Conservation (phyloP, 2,797 vertebrate genomes). For the Discoglossus pictus region DNA sequence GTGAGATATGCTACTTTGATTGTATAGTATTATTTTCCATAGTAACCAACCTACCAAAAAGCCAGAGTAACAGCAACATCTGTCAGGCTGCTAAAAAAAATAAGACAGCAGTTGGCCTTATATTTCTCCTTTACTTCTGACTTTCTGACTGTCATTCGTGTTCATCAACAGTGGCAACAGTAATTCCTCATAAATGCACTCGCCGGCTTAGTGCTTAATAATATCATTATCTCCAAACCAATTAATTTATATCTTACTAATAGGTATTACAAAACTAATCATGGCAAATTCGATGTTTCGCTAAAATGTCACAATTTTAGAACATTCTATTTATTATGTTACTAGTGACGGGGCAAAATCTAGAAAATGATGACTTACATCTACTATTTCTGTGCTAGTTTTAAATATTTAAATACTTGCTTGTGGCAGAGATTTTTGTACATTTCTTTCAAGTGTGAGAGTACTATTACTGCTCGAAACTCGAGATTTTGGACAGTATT, state of each 20-base stretch:
- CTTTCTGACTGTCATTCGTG: conserved; percentile 40
- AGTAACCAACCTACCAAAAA: conserved; percentile 42
- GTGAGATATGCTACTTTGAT: conserved; percentile 23
- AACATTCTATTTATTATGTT: neutral
- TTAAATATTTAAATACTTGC: no score
- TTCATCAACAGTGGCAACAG: conserved; percentile 38
- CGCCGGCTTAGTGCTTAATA: conserved; percentile 37
- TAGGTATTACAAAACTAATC: conserved; percentile 34
- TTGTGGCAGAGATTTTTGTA: no score
- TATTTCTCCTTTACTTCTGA: conserved; percentile 41
- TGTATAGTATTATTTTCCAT: conserved; percentile 29
- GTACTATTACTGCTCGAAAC: no score
- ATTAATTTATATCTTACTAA: conserved; percentile 36
- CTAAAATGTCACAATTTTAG: conserved; percentile 18
- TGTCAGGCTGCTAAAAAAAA: conserved; percentile 40
- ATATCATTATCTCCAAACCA: conserved; percentile 40
- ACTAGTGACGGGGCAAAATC: no score
- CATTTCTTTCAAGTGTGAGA: no score
- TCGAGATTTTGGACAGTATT: no score
- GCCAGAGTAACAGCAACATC: conserved; percentile 38
- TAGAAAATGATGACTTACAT: no score
- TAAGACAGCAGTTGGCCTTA: conserved; percentile 27
- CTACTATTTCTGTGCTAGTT: no score
- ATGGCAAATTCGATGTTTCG: conserved; percentile 8
- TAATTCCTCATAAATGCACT: neutral